A percentile compares a stretch with the other conserved stretches of the same genome.
Evolutionary conservation across 2,797 vertebrate species (phyloP).

Genomic region (Poeciliopsis paucimaculata): DNA sequence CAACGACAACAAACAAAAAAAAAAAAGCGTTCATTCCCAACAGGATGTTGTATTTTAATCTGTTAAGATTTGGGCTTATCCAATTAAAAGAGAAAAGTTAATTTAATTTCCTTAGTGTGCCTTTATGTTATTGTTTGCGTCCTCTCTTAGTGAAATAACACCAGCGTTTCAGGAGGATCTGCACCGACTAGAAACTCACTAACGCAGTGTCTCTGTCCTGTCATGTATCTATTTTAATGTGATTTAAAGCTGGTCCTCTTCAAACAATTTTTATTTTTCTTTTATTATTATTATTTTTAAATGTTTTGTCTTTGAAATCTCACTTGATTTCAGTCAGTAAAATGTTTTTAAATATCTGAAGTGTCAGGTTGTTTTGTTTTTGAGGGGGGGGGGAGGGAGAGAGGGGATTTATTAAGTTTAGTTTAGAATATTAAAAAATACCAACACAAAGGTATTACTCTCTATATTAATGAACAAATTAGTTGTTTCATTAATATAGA

Average conservation of each 20-base stretch:
- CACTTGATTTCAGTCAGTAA: constrained; percentile 30
- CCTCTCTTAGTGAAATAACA: constrained; percentile 1
- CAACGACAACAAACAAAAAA: neutral
- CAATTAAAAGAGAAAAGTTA: neutral
- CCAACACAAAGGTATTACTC: neutral
- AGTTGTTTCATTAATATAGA: no score
- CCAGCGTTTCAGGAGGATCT: neutral
- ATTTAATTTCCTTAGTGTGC: constrained; percentile 34
- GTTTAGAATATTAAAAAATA: neutral
- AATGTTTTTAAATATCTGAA: constrained; percentile 52
- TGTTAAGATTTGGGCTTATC: constrained; percentile 1
- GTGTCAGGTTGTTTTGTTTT: neutral
- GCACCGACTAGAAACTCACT: neutral
- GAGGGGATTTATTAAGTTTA: neutral
- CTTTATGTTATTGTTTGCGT: constrained; percentile 52
- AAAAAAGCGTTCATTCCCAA: no score
- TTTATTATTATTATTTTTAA: no score
- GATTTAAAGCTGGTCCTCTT: neutral
- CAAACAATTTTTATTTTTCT: neutral
- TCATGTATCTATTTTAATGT: neutral
- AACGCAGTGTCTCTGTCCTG: neutral
- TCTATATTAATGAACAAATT: no score
- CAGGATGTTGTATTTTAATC: neutral
- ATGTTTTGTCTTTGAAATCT: neutral
- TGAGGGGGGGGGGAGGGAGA: no score